Evolutionary conservation across 2,888 invertebrate genomes (phyloP).

Genomic region (Branchellion lobata): DNA sequence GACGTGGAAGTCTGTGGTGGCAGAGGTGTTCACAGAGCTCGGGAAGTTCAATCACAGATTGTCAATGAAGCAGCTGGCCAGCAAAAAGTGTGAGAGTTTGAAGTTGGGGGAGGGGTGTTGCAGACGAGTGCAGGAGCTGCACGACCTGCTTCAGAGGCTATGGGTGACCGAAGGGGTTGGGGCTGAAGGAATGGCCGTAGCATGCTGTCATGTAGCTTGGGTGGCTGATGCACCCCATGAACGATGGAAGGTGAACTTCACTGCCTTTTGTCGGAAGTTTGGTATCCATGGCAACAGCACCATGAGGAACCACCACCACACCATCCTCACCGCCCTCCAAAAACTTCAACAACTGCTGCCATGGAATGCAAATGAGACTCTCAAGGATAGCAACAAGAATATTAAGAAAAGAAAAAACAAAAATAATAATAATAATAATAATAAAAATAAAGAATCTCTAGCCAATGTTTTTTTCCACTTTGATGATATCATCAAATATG

Average conservation of each 20-base stretch:
- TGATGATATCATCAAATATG: constrained; percentile 5
- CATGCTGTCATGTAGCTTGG: constrained; percentile 13
- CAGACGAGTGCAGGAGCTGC: neutral
- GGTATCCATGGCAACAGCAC: too few species aligned
- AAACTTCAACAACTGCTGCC: too few species aligned
- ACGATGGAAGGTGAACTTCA: neutral
- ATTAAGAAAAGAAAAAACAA: constrained; percentile 12
- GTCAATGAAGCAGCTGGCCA: neutral
- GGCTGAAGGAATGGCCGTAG: neutral
- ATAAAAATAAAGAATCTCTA: neutral
- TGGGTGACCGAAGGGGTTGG: constrained; percentile 20
- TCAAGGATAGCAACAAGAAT: constrained; percentile 11
- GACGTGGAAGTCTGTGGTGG: too few species aligned
- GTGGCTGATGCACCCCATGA: constrained; percentile 7
- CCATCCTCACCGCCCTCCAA: too few species aligned
- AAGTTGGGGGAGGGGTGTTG: neutral
- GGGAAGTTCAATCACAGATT: too few species aligned
- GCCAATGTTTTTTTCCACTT: too few species aligned
- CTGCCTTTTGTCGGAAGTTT: neutral
- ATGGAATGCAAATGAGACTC: neutral
- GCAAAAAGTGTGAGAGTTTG: neutral
- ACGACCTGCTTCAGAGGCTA: neutral
- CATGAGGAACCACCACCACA: too few species aligned
- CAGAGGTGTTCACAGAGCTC: too few species aligned
- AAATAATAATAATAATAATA: constrained; percentile 25